A percentile compares a stretch with the other conserved stretches of the same genome.
These are phyloP conservation scores for Brachyptera putata DNA, from an alignment of 2,888 invertebrate species.

Conservation along the genomic window DNA sequence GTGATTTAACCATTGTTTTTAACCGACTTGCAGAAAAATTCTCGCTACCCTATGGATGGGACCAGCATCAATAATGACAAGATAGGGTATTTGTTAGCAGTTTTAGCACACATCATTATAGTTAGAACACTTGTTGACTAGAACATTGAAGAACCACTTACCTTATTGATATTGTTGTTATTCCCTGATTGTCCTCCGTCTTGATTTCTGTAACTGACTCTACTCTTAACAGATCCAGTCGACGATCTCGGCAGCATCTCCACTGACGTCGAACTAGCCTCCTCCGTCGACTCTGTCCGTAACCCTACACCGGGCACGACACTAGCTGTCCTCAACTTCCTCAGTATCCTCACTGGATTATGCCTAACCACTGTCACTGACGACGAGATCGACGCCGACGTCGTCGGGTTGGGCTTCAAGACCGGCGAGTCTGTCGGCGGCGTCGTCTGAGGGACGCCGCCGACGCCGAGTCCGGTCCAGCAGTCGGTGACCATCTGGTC, in stretches of 20 bases:
- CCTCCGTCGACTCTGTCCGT: constrained; percentile 44
- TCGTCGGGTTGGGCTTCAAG: not conserved
- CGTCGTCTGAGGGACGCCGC: not conserved
- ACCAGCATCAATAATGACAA: no score
- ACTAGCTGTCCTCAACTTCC: constrained; percentile 45
- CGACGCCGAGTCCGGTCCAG: constrained; percentile 38
- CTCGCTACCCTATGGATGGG: no score
- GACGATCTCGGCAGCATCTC: constrained; percentile 37
- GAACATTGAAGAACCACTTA: no score
- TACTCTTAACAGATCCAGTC: constrained; percentile 36
- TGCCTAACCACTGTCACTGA: not conserved
- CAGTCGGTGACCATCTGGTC: constrained; percentile 48
- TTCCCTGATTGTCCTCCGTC: constrained; percentile 6
- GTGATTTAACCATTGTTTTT: no score
- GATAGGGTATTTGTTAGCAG: no score
- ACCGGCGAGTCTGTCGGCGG: not conserved
- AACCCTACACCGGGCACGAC: constrained; percentile 19
- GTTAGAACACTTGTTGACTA: no score
- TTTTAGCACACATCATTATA: no score
- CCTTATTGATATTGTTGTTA: constrained; percentile 13
- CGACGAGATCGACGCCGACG: constrained; percentile 11
- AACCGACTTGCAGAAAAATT: no score
- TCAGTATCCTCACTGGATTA: constrained; percentile 41
- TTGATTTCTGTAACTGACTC: constrained; percentile 23
- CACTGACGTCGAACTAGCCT: constrained; percentile 39